Conservation (phyloP, 2,797 vertebrate species). For the Sebastes cheni region DNA sequence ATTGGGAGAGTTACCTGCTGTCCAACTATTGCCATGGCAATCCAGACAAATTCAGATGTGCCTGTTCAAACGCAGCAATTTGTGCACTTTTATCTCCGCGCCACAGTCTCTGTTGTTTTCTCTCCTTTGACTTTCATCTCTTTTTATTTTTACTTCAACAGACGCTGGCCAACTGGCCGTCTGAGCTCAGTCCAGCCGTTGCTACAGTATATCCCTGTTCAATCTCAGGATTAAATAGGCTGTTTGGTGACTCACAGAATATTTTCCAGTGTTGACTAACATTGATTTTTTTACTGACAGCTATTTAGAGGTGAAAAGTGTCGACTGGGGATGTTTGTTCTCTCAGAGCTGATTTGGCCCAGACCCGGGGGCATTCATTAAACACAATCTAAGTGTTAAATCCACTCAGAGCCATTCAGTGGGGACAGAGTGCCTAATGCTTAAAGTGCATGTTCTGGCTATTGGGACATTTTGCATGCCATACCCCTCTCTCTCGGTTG, state of each 20-base stretch:
- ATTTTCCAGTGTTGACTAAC: background rate
- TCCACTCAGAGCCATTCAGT: background rate
- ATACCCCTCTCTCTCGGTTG: no score
- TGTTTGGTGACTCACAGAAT: background rate
- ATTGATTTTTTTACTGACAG: background rate
- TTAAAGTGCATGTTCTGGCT: background rate
- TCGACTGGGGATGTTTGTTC: background rate
- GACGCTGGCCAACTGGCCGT: background rate
- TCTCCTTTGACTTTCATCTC: background rate
- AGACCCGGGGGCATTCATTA: background rate
- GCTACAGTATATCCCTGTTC: background rate
- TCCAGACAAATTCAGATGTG: background rate
- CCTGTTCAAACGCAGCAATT: conserved; percentile 5
- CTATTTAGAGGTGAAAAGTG: background rate
- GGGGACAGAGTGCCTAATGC: background rate
- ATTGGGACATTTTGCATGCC: no score
- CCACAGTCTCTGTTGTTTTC: background rate
- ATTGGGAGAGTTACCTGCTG: background rate
- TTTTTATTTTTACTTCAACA: conserved; percentile 13
- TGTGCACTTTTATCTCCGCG: background rate
- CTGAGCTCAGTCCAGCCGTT: background rate
- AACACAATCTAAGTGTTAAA: background rate
- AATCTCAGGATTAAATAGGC: background rate
- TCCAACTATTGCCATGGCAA: background rate
- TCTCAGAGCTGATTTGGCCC: background rate